A percentile compares a stretch with the other conserved stretches of the same genome.
Conservation (phyloP, 2,888 invertebrate genomes). For the Drosophila picticornis region DNA sequence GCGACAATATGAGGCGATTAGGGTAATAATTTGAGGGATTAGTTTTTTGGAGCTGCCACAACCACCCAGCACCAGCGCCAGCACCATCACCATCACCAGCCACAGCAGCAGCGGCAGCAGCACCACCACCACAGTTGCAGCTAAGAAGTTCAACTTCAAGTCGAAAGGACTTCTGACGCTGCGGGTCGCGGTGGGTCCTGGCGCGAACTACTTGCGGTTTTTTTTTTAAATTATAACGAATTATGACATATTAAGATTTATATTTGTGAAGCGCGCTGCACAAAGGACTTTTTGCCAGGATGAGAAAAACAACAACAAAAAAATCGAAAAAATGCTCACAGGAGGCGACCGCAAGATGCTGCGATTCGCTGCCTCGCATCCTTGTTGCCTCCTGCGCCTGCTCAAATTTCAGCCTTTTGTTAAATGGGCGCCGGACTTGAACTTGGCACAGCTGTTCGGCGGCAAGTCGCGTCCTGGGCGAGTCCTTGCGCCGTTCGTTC, state of each 20-base stretch:
- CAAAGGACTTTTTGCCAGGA: constrained; percentile 40
- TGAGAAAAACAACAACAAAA: neutral
- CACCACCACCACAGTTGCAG: constrained; percentile 5
- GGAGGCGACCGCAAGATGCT: constrained; percentile 59
- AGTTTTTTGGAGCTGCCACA: constrained; percentile 26
- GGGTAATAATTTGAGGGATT: constrained; percentile 79
- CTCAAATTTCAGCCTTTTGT: constrained; percentile 53
- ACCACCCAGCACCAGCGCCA: constrained; percentile 22
- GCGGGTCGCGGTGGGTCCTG: constrained; percentile 53
- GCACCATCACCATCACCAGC: neutral
- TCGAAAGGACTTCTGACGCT: constrained; percentile 25
- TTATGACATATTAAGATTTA: constrained; percentile 81
- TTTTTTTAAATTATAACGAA: constrained; percentile 71
- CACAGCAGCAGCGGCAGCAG: constrained; percentile 1
- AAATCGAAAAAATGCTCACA: constrained; percentile 27
- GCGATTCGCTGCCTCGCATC: neutral
- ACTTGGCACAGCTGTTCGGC: constrained; percentile 52
- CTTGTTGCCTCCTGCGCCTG: constrained; percentile 33
- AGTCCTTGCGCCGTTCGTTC: constrained; percentile 27
- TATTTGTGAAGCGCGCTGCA: constrained; percentile 29
- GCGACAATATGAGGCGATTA: constrained; percentile 75
- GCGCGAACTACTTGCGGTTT: constrained; percentile 72
- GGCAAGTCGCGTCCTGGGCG: constrained; percentile 35
- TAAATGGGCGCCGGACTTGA: constrained; percentile 52
- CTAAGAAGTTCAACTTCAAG: constrained; percentile 10